Evolutionary conservation across 2,888 invertebrate species (phyloP), one percentile per base, ranked within the genome.

Genomic region (Watsonalla cultraria): DNA sequence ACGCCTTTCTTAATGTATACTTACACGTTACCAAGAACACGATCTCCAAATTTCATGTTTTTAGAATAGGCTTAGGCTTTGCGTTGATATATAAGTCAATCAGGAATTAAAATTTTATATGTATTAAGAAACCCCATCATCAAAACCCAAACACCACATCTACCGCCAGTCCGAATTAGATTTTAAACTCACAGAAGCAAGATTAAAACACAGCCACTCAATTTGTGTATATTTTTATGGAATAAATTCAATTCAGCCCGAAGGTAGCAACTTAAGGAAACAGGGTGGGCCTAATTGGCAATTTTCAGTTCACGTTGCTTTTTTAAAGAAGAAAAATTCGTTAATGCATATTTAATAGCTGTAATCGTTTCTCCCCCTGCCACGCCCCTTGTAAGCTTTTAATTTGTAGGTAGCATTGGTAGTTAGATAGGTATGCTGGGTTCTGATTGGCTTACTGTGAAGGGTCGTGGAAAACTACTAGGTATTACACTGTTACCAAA

Each of bases 321-420:
- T 84, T 88, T 78, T 86, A 89, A 86, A 90, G 76, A 74, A 87
- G 88, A 83, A 90, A 89, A 90, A 89, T 89, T 88, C 90, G 90
- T 90, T 90, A 90, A 86, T 90, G 89, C 87, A 90, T 90, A 90
- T 89, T 90, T 90, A 89, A 90, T 89, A 83, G 88, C 72, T 59
- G 68, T 90, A 90, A 90, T 89, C 88, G 86, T 76, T 84, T 78
- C 84, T 76, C 84, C 82, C 76, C 74, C 65, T 64, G 71, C 65
- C 65, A 66, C 66, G 70, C 68, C 71, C 70, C 66, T 66, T 65
- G 66, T 66, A 60, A 64, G 68, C 64, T 73, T 72, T 65, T 68
- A 66, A 68, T 70, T 65, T 68, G 72, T 65, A 24, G 24, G 24
- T 24, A 24, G 58, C 56, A 48, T 54, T 59, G 59, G 54, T 42